phyloP scores from a whole-genome alignment of 2,888 invertebrate species.

The Drosophila mercatorum region DNA sequence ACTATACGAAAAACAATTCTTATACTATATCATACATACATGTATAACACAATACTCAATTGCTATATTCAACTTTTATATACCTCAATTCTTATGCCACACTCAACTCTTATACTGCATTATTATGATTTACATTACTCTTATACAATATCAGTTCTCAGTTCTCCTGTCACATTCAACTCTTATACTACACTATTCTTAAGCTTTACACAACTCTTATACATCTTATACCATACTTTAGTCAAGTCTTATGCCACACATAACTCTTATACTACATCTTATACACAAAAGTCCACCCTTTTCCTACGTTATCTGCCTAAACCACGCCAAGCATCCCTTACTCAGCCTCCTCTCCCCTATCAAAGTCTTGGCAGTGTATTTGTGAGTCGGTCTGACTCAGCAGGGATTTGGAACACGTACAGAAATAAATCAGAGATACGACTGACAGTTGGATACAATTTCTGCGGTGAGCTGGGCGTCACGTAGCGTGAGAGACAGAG shows the following conservation, averaged over 20 bases:
- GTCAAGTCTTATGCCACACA: no score
- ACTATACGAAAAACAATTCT: no score
- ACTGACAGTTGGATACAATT: slow-evolving; percentile 36
- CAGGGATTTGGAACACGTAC: slow-evolving; percentile 33
- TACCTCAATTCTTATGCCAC: no score
- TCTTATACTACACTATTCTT: neutral
- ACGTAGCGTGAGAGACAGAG: slow-evolving; percentile 32
- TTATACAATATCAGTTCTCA: neutral
- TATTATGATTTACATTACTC: neutral
- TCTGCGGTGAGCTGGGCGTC: slow-evolving; percentile 25
- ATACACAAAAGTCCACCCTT: no score
- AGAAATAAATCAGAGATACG: slow-evolving; percentile 45
- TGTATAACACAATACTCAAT: neutral
- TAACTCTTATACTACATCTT: no score
- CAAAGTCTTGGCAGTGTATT: slow-evolving; percentile 17
- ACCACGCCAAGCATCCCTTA: neutral
- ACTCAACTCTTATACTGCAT: neutral
- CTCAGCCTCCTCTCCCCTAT: neutral
- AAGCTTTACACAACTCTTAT: no score
- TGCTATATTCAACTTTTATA: neutral
- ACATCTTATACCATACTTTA: neutral
- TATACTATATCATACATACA: neutral
- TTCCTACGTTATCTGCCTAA: neutral
- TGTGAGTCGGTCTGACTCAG: slow-evolving; percentile 11
- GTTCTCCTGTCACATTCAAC: no score